phyloP scores from a whole-genome alignment of 2,888 invertebrate species.

The Drosophila differens region DNA sequence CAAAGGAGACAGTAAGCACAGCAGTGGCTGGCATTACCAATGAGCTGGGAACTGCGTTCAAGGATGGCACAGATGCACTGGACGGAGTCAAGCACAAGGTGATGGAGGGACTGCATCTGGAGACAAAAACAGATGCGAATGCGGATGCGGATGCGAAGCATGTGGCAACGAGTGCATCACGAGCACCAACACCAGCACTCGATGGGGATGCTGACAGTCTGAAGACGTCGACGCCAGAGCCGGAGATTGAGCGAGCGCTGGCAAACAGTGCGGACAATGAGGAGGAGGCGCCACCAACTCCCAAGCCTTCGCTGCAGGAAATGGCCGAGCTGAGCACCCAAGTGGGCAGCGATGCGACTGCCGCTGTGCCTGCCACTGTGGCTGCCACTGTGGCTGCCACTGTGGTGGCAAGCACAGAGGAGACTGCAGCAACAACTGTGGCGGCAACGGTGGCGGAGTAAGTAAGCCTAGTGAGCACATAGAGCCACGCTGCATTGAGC shows the following conservation, averaged over 20 bases:
- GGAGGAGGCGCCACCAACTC: constrained; percentile 82
- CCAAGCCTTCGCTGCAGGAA: constrained; percentile 82
- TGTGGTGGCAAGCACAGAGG: constrained; percentile 24
- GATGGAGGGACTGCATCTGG: constrained; percentile 78
- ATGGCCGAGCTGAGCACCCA: constrained; percentile 72
- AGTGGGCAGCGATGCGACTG: constrained; percentile 23
- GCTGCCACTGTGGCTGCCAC: constrained; percentile 28
- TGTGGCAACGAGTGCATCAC: constrained; percentile 47
- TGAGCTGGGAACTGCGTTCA: constrained; percentile 76
- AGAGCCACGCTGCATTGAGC: constrained; percentile 44
- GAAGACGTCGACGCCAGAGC: constrained; percentile 84
- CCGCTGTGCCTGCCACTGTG: constrained; percentile 16
- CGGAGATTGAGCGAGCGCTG: constrained; percentile 84
- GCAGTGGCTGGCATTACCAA: constrained; percentile 78
- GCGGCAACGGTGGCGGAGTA: constrained; percentile 65
- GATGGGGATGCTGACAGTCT: constrained; percentile 81
- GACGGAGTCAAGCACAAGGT: constrained; percentile 78
- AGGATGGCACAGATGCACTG: constrained; percentile 72
- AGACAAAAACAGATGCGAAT: constrained; percentile 22
- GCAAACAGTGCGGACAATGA: constrained; percentile 69
- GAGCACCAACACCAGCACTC: constrained; percentile 63
- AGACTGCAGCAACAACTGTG: constrained; percentile 14
- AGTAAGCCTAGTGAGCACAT: constrained; percentile 62
- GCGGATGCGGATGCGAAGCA: constrained; percentile 6
- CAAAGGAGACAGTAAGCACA: constrained; percentile 79